Evolutionary conservation across 2,797 vertebrate genomes (phyloP).

Genomic region (Gymnocypris eckloni): DNA sequence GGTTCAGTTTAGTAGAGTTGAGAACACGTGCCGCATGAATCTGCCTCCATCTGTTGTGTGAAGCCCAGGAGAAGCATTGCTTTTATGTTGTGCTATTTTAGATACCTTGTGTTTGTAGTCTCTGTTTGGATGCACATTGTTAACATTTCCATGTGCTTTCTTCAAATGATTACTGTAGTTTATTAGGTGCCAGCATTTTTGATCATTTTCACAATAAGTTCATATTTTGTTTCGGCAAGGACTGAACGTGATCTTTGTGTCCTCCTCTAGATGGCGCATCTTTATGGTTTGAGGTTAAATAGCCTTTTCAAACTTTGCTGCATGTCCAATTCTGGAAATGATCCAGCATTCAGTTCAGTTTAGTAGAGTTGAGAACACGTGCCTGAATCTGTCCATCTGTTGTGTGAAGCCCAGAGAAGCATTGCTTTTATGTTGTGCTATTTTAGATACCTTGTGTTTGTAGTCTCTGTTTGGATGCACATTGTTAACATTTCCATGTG

Average conservation of each 20-base stretch:
- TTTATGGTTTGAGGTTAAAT: background rate
- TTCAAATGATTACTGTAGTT: too few species aligned
- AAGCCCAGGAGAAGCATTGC: background rate
- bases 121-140: background rate
- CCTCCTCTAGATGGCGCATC: background rate
- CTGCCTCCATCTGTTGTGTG: slow-evolving; percentile 10
- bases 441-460: background rate
- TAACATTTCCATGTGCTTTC: too few species aligned
- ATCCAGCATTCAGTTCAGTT: background rate
- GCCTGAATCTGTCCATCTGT: slow-evolving; percentile 13
- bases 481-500: background rate
- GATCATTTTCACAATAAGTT: background rate
- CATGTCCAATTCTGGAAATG: background rate
- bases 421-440: background rate
- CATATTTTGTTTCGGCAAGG: too few species aligned
- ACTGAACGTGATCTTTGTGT: background rate
- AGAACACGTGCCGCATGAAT: background rate
- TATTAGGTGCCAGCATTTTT: background rate
- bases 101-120: background rate
- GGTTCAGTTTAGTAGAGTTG: background rate
- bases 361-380: background rate
- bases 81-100: background rate
- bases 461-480: background rate
- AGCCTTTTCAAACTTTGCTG: background rate
- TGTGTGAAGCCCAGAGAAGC: background rate